Base-by-base conservation (phyloP, 2,888 invertebrate species). In the Digitonthophagus gazella region DNA sequence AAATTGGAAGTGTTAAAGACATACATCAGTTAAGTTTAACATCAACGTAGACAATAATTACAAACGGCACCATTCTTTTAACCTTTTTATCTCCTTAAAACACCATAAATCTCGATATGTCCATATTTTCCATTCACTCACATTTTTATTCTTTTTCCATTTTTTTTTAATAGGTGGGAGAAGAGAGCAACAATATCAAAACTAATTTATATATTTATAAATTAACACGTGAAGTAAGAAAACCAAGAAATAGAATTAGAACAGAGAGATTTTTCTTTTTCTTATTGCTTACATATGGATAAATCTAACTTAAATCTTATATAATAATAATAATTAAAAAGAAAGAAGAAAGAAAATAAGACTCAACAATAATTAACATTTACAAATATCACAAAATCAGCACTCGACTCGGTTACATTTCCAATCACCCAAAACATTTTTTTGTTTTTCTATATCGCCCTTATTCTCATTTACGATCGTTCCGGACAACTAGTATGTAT, bases 401-500 rank as follows among this genome's bases (percentile, higher is more conserved):
- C 58, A 16, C 15, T 18, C 15, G 18, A 15, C 1, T 58, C 58
- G 2, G 8, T 11, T 11, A 14, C 58, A 15, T 58, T 18, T 18
- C 18, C n/a, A 14, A 16, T 19, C 18, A 15, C 3, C 4, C 14
- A 61, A 61, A 61, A 14, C 61, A 15, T 16, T 18, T 58, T 20
- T 20, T n/a, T 18, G 2, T 3, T 6, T n/a, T 18, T 19, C 18
- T 61, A 3, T 18, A 19, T 18, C 61, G 18, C 18, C 18, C 61
- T 44, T 44, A 8, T 22, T 22, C 11, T 44, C 3, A 76, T 76
- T 81, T 81, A 82, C 78, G 79, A 79, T 72, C 80, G 75, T 72
- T 83, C 81, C 56, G 93, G 93, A 82, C 92, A 92, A 75, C 90
- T 88, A 70, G 93, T 93, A 73, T 91, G 93, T 73, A 87, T 86